Evolutionary conservation across 2,888 invertebrate species (phyloP).

Genomic region (Trileptium ribeirensis): DNA sequence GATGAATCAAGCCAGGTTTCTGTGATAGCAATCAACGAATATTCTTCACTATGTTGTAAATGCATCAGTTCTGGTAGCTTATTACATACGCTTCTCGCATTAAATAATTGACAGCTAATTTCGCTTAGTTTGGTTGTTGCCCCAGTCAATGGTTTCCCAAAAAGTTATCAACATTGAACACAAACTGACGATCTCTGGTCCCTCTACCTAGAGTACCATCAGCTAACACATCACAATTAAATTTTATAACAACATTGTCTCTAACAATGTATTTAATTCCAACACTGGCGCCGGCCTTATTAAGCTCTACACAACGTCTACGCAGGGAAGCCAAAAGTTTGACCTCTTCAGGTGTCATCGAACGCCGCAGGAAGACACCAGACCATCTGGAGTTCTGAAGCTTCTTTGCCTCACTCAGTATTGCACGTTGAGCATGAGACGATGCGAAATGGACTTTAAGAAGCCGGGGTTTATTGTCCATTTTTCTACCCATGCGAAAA

Average conservation of each 20-base stretch:
- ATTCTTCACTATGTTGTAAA: not conserved
- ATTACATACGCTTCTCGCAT: not conserved
- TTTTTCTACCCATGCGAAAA: not conserved
- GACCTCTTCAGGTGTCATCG: not conserved
- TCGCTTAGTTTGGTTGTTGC: too few relatives aligned
- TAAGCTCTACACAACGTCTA: too few relatives aligned
- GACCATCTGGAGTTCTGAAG: not conserved
- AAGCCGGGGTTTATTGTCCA: not conserved
- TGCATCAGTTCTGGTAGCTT: not conserved
- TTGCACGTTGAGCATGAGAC: not conserved
- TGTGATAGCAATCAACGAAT: not conserved
- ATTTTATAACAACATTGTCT: too few relatives aligned
- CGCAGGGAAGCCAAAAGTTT: too few relatives aligned
- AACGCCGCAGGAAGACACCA: not conserved
- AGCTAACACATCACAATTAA: too few relatives aligned
- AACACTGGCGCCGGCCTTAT: too few relatives aligned
- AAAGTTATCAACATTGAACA: too few relatives aligned
- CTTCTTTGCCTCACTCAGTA: not conserved
- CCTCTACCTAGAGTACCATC: too few relatives aligned
- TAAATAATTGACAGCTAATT: not conserved
- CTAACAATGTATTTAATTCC: too few relatives aligned
- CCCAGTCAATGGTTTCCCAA: too few relatives aligned
- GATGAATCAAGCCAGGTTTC: not conserved
- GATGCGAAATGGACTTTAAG: not conserved
- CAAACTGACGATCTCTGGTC: too few relatives aligned